phyloP scores from a whole-genome alignment of 2,113 vertebrate species.

The Pithys albifrons region DNA sequence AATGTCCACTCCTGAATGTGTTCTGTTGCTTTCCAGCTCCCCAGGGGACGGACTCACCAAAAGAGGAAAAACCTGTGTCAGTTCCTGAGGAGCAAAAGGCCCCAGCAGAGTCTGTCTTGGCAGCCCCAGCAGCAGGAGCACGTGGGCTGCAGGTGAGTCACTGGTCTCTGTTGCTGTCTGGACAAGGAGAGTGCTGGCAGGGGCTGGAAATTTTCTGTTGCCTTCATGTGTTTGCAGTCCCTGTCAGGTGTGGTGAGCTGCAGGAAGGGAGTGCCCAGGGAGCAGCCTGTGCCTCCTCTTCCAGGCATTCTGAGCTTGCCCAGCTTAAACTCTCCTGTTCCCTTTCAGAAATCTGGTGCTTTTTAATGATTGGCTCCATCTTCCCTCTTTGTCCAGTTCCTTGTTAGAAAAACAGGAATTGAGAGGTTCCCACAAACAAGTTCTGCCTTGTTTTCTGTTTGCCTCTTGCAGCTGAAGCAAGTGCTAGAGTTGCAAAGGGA shows the following conservation, averaged over 20 bases:
- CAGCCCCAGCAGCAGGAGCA: not conserved
- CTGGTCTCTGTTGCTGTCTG: not conserved
- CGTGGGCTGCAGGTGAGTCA: slow-evolving; percentile 55
- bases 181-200: not conserved
- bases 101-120: not conserved
- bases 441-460: not conserved
- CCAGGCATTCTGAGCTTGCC: not conserved
- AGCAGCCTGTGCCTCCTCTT: not conserved
- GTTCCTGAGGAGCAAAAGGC: not conserved
- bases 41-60: not conserved
- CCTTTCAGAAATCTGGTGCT: not conserved
- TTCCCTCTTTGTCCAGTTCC: not conserved
- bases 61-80: slow-evolving; percentile 39
- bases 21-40: slow-evolving; percentile 38
- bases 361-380: not conserved
- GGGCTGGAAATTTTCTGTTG: not conserved
- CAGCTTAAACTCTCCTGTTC: not conserved
- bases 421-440: not conserved
- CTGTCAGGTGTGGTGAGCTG: not conserved
- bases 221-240: not conserved
- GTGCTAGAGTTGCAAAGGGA: slow-evolving; percentile 74
- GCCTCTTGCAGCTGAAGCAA: slow-evolving; percentile 63
- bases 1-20: not conserved
- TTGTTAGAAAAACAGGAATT: not conserved
- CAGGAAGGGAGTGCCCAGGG: not conserved